Conservation (phyloP, 2,113 vertebrate species). For the Archilochus colubris region DNA sequence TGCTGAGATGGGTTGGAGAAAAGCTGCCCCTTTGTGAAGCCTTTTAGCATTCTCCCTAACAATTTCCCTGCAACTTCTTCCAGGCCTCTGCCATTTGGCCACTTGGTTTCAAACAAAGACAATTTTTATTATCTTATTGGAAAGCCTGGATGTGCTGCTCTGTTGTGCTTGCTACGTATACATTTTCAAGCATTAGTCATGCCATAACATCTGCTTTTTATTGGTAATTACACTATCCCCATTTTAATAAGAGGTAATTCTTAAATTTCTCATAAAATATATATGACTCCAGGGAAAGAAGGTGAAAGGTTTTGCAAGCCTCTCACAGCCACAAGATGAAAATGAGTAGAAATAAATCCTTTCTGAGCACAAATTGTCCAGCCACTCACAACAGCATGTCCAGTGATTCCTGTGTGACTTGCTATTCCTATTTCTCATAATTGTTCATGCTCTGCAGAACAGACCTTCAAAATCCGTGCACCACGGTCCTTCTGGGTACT, state of each 20-base stretch:
- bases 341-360: constrained; percentile 54
- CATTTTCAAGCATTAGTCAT: constrained; percentile 38
- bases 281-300: constrained; percentile 52
- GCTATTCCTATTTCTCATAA: not conserved
- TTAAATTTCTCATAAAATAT: constrained; percentile 64
- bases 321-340: constrained; percentile 34
- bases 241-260: constrained; percentile 70
- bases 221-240: constrained; percentile 60
- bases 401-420: not conserved
- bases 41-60: not conserved
- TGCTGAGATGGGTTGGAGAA: not conserved
- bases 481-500: not conserved
- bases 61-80: not conserved
- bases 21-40: not conserved
- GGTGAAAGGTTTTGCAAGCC: constrained; percentile 61
- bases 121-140: constrained; percentile 50
- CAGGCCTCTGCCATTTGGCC: not conserved
- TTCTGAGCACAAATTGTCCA: constrained; percentile 6
- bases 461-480: not conserved
- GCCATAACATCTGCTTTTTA: constrained; percentile 70
- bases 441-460: not conserved
- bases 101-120: not conserved
- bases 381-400: not conserved
- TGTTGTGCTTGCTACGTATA: not conserved
- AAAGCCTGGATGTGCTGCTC: constrained; percentile 31